phyloP scores from a whole-genome alignment of 2,113 vertebrate species.

The Ia io region DNA sequence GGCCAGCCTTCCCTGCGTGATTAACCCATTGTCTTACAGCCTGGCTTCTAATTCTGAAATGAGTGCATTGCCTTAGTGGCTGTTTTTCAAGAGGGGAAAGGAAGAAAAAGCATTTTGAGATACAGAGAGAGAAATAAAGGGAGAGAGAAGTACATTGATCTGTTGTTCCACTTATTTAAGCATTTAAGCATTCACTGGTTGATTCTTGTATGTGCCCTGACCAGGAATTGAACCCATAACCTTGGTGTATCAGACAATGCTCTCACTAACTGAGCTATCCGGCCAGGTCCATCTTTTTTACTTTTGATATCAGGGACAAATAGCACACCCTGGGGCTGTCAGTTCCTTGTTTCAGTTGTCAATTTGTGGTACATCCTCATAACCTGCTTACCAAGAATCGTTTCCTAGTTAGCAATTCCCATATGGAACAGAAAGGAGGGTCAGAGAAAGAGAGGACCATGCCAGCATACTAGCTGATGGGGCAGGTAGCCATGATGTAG shows the following conservation, averaged over 20 bases:
- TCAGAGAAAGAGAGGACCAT: neutral
- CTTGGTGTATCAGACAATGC: neutral
- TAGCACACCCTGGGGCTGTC: neutral
- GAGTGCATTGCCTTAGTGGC: neutral
- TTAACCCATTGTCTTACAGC: constrained; percentile 45
- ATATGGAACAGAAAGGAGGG: neutral
- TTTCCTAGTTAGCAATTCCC: neutral
- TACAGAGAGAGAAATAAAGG: neutral
- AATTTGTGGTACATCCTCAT: neutral
- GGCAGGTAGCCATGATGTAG: neutral
- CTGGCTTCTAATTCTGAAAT: neutral
- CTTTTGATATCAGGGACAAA: constrained; percentile 1
- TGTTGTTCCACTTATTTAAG: neutral
- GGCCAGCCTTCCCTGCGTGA: neutral
- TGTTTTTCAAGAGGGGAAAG: constrained; percentile 22
- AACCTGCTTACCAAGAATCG: neutral
- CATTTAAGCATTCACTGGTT: neutral
- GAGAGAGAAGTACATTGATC: neutral
- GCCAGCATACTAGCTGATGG: neutral
- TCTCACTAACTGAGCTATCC: neutral
- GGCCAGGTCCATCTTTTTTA: neutral
- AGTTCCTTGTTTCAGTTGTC: neutral
- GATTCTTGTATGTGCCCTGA: neutral
- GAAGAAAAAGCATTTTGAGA: neutral
- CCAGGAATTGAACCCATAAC: neutral